Evolutionary conservation across 2,797 vertebrate species (phyloP), one percentile per base, ranked within the genome.

Genomic region (Taeniopygia guttata): DNA sequence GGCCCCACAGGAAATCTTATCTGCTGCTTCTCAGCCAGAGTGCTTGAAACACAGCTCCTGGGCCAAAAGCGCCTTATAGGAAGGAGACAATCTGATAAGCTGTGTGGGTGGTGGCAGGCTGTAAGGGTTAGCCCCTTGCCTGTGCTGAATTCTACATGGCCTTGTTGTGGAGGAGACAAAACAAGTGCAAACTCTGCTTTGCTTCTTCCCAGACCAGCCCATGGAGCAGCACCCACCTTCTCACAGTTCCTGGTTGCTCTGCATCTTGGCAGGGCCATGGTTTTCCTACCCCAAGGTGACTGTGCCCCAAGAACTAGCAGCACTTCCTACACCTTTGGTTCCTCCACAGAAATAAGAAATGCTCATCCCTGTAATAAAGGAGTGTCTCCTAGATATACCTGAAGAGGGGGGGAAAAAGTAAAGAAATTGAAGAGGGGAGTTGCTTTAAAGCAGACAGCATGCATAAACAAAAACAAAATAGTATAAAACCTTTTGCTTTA

Each of bases 51-150:
- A 63, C 4, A 11, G 83, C 62, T 90, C 38, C 73, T 79, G n/a
- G 59, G 51, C 77, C 62, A 87, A 64, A 86, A 81, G 54, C 0
- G 0, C 45, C 32, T 59, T 56, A 64, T 29, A 93, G 70, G 80
- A 94, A 90, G 76, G 81, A 77, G 66, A 77, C 89, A 55, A 80
- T 90, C 84, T 82, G 91, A 86, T 90, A 93, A 90, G 25, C 25
- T 11, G 2, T 34, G 42, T 49, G 68, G 68, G 83, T 67, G 67
- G 63, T 73, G 59, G 60, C 48, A 51, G 16, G 34, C 48, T 62
- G 64, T 45, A 45, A 52, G 45, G 32, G 42, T 55, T 43, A 90
- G 66, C 29, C 77, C 58, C 74, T 73, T 36, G 46, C 43, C 25
- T 63, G 34, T 54, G 52, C 36, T 15, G 4, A 56, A 73, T 70